Base-by-base conservation (phyloP, 2,888 invertebrate species). In the Cephus sareptanus region DNA sequence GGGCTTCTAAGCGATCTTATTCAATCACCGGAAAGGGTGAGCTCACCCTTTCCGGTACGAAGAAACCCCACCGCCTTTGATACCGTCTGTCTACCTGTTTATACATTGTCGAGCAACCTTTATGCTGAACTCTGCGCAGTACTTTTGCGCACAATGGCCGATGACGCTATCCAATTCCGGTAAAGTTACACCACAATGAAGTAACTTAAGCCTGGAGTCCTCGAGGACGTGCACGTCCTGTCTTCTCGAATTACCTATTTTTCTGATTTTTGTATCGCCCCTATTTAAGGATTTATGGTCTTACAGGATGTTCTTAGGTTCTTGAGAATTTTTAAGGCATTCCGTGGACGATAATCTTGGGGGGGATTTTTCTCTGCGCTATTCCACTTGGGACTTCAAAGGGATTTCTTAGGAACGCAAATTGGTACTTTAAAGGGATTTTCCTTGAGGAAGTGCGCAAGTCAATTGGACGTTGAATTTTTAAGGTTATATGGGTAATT, bases 161-260 rank as follows among this genome's bases (percentile, higher is more conserved):
- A 77, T 75, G 76, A 75, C 74, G 82, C 56, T 56, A 56, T 56
- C 56, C 56, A 56, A 85, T 84, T 88, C 84, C 85, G 84, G 88
- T 88, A 88, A 88, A 82, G 83, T 79, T 83, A 86, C 81, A 87
- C 87, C 87, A 85, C 85, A 87, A 84, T 85, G 83, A 81, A 76
- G 88, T 85, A 88, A 88, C 83, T 79, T 76, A 83, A 88, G 79
- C 82, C 79, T 9, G 56, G 56, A 56, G 56, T 56, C 56, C 56
- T 56, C 23, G 56, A 15, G 56, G 23, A 56, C 56, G 23, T 56
- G 23, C 4, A 23, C 56, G 23, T 56, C 56, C 56, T 56, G 56
- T 1, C 15, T 23, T 56, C 56, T 56, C 56, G 56, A 56, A 56
- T 56, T 56, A 56, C 56, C 23, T 56, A 1, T 56, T 56, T 15